A percentile compares a stretch with the other conserved stretches of the same genome.
Conservation (phyloP, 2,113 vertebrate species). For the Atractosteus spatula region DNA sequence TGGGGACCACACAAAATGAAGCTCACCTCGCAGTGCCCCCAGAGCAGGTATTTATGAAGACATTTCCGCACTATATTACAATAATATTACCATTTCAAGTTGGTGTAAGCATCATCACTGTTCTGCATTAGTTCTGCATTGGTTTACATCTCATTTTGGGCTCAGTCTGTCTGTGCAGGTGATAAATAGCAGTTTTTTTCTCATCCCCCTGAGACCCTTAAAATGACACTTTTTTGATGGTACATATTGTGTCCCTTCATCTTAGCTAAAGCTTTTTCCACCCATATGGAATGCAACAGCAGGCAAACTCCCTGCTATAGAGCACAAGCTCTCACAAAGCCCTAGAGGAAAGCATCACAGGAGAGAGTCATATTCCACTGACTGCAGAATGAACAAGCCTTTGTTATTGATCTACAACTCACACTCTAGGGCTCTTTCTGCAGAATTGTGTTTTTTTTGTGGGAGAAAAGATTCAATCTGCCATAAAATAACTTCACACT, state of each 20-base stretch:
- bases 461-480: constrained; percentile 5
- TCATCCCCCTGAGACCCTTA: neutral
- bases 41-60: constrained; percentile 70
- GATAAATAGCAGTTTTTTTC: constrained; percentile 6
- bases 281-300: constrained; percentile 10
- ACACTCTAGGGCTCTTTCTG: constrained; percentile 7
- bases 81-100: constrained; percentile 57
- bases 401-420: constrained; percentile 22
- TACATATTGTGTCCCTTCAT: constrained; percentile 37
- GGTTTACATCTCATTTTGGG: constrained; percentile 27
- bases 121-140: constrained; percentile 44
- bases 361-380: neutral
- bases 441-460: neutral
- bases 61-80: constrained; percentile 58
- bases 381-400: constrained; percentile 10
- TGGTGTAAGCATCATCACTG: constrained; percentile 31
- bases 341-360: neutral
- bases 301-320: constrained; percentile 27
- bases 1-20: constrained; percentile 37
- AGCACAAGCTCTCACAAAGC: constrained; percentile 23
- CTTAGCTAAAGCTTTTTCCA: constrained; percentile 32
- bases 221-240: constrained; percentile 11
- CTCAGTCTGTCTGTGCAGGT: constrained; percentile 14
- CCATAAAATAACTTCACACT: constrained; percentile 19
- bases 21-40: constrained; percentile 29